phyloP scores from a whole-genome alignment of 2,888 invertebrate genomes.

The Onchidella celtica region DNA sequence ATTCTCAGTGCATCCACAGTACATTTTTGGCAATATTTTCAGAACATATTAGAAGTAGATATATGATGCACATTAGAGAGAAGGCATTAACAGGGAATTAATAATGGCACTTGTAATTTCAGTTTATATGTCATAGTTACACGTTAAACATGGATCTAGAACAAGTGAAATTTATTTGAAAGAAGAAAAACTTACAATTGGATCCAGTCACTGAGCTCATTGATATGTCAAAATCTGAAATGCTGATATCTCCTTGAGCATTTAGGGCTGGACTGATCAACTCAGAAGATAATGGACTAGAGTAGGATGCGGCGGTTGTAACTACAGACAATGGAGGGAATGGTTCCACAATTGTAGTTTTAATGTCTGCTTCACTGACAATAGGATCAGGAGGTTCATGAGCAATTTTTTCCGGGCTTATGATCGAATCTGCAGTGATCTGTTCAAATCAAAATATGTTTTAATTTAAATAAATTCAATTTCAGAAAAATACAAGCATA shows the following conservation, averaged over 20 bases:
- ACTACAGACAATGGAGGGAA: neutral
- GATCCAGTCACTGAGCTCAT: conserved; percentile 32
- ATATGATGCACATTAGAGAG: no score
- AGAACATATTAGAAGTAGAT: no score
- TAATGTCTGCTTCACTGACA: neutral
- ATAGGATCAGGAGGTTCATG: neutral
- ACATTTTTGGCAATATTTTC: no score
- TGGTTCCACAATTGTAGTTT: neutral
- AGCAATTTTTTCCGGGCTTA: neutral
- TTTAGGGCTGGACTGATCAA: neutral
- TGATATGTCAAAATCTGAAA: conserved; percentile 46
- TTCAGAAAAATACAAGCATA: no score
- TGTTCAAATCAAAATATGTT: neutral
- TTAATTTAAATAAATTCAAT: no score
- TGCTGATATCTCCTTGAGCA: conserved; percentile 39
- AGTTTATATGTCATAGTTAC: no score
- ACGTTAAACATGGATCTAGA: no score
- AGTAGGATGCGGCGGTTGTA: neutral
- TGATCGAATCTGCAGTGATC: conserved; percentile 2
- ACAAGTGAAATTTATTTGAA: no score
- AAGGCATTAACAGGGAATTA: no score
- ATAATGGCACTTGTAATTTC: no score
- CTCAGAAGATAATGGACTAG: neutral
- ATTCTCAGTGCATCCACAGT: no score
- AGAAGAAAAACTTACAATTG: conserved; percentile 44